A percentile compares a stretch with the other conserved stretches of the same genome.
Evolutionary conservation across 1,140 invertebrate genomes (phyloP).

Genomic region (Wiebesia pumilae): DNA sequence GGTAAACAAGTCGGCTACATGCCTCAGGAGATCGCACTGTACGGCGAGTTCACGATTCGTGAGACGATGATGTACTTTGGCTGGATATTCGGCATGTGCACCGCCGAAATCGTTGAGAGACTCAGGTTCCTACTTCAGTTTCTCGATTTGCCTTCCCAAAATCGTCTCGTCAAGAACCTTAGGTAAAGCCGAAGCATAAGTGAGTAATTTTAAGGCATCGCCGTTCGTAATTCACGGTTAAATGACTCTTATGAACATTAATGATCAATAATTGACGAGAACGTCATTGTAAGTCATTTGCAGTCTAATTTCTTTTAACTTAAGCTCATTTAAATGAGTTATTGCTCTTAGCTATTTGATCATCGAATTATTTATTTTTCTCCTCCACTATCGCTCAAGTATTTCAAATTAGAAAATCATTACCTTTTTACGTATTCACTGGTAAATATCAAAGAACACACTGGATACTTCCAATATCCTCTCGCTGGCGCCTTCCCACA

Average conservation of each 20-base stretch:
- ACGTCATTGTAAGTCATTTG: too few relatives aligned
- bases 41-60: conserved; percentile 94
- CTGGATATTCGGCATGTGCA: conserved; percentile 94
- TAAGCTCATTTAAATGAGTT: too few relatives aligned
- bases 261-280: not conserved
- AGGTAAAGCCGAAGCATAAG: conserved; percentile 81
- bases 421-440: too few relatives aligned
- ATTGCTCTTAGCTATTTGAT: too few relatives aligned
- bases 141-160: conserved; percentile 89
- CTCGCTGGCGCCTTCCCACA: too few relatives aligned
- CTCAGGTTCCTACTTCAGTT: conserved; percentile 93
- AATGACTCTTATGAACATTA: not conserved
- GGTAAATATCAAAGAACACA: too few relatives aligned
- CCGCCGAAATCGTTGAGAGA: conserved; percentile 85
- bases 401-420: too few relatives aligned
- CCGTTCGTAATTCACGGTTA: not conserved
- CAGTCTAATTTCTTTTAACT: too few relatives aligned
- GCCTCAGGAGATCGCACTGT: conserved; percentile 94
- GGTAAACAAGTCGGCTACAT: conserved; percentile 90
- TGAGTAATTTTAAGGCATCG: too few relatives aligned
- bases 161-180: conserved; percentile 90
- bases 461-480: too few relatives aligned
- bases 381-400: too few relatives aligned
- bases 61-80: conserved; percentile 98
- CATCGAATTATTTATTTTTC: too few relatives aligned